Percentiles rank a stretch among this genome's conserved stretches.
phyloP scores from a whole-genome alignment of 2,113 vertebrate genomes.

The Siniperca knerii region DNA sequence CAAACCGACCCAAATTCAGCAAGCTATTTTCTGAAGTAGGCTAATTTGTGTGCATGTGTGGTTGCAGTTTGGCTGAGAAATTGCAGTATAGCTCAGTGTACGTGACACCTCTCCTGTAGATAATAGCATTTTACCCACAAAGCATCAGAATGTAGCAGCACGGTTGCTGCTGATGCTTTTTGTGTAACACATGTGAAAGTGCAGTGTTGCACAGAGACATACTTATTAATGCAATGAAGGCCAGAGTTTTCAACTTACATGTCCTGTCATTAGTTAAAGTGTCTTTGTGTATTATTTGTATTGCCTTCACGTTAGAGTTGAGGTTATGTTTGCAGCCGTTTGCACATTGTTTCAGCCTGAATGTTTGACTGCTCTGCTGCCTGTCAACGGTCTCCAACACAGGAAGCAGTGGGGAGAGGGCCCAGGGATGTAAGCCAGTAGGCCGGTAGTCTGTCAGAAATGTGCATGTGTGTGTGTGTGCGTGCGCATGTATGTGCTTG shows the following conservation, averaged over 20 bases:
- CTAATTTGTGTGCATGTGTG: neutral
- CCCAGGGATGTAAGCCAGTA: neutral
- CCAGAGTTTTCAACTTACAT: neutral
- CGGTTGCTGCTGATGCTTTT: neutral
- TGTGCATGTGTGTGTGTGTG: conserved; percentile 13
- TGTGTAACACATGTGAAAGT: neutral
- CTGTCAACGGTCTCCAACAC: conserved; percentile 24
- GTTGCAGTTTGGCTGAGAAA: conserved; percentile 8
- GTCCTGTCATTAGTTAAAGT: neutral
- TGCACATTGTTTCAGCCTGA: conserved; percentile 20
- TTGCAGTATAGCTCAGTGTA: neutral
- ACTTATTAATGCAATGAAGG: neutral
- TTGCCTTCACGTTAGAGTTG: neutral
- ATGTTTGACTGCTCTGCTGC: conserved; percentile 33
- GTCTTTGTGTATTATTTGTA: neutral
- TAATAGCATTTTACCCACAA: neutral
- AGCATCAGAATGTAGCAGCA: neutral
- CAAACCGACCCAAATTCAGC: neutral
- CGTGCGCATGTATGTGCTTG: neutral
- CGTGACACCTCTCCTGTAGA: conserved; percentile 1
- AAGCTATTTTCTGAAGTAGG: neutral
- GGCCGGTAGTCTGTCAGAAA: neutral
- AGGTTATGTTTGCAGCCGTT: conserved; percentile 11
- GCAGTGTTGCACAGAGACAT: neutral
- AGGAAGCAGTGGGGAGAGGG: conserved; percentile 29